Evolutionary conservation across 2,888 invertebrate species (phyloP).

Genomic region (Caenorhabditis japonica): DNA sequence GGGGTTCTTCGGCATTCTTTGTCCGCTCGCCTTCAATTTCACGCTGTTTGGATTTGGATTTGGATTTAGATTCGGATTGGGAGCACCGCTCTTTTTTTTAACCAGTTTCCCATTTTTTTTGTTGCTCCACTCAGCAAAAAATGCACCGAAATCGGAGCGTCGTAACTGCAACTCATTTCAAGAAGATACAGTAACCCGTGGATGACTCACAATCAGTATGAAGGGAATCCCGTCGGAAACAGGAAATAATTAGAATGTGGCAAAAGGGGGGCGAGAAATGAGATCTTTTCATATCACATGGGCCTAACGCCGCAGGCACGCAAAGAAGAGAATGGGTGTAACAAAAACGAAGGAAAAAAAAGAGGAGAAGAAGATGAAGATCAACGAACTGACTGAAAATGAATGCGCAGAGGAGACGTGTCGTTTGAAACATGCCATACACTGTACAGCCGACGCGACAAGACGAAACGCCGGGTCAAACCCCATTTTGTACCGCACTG

Average conservation of each 20-base stretch:
- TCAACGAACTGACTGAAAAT: conserved; percentile 15
- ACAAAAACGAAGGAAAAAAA: neutral
- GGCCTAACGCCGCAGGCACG: conserved; percentile 15
- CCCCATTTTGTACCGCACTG: too few species aligned
- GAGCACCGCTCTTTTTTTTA: too few species aligned
- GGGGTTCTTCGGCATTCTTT: conserved; percentile 10
- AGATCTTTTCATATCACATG: conserved; percentile 35
- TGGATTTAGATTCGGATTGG: too few species aligned
- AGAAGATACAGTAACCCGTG: conserved; percentile 1
- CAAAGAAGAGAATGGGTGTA: conserved; percentile 13
- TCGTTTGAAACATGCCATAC: neutral
- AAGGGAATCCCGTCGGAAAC: conserved; percentile 30
- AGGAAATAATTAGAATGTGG: conserved; percentile 42
- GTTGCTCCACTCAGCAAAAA: too few species aligned
- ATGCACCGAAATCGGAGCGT: too few species aligned
- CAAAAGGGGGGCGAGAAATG: conserved; percentile 2
- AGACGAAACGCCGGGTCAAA: too few species aligned
- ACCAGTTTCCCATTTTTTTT: too few species aligned
- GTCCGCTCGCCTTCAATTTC: conserved; percentile 17
- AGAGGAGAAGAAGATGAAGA: neutral
- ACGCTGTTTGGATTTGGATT: conserved; percentile 39
- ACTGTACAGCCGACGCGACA: neutral
- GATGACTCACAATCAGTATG: conserved; percentile 22
- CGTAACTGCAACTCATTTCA: too few species aligned
- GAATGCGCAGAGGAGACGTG: conserved; percentile 5